Evolutionary conservation across 2,888 invertebrate genomes (phyloP).

Genomic region (Cecidostiba fungosa): DNA sequence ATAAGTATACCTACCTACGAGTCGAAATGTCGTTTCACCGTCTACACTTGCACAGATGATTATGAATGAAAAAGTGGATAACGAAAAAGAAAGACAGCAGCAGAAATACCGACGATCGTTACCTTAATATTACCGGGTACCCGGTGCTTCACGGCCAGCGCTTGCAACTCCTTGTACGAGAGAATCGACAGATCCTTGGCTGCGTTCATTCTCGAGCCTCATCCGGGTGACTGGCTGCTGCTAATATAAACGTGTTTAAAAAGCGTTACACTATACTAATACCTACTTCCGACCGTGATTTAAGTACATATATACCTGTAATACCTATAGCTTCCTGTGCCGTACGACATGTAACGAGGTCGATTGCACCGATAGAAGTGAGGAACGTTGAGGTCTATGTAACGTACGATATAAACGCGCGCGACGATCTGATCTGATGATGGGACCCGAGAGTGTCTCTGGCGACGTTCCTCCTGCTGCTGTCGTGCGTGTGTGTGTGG

Average conservation of each 20-base stretch:
- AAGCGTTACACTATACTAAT: no score
- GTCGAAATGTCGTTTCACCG: no score
- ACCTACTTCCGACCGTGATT: no score
- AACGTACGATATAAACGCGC: neutral
- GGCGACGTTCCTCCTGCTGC: neutral
- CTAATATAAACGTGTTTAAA: no score
- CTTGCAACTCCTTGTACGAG: slow-evolving; percentile 76
- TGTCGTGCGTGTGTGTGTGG: neutral
- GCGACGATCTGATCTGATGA: neutral
- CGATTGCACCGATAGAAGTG: neutral
- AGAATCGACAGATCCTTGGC: slow-evolving; percentile 71
- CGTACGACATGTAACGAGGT: neutral
- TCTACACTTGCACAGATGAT: neutral
- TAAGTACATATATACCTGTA: neutral
- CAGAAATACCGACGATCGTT: slow-evolving; percentile 48
- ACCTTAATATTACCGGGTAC: slow-evolving; percentile 78
- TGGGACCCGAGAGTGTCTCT: no score
- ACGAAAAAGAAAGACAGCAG: neutral
- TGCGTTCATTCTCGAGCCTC: slow-evolving; percentile 44
- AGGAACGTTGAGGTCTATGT: neutral
- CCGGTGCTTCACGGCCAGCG: slow-evolving; percentile 73
- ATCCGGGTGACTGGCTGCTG: neutral
- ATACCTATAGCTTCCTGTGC: slow-evolving; percentile 4
- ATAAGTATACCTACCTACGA: no score
- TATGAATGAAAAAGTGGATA: neutral